phyloP scores from a whole-genome alignment of 2,113 vertebrate species.

The Lanius ludovicianus region DNA sequence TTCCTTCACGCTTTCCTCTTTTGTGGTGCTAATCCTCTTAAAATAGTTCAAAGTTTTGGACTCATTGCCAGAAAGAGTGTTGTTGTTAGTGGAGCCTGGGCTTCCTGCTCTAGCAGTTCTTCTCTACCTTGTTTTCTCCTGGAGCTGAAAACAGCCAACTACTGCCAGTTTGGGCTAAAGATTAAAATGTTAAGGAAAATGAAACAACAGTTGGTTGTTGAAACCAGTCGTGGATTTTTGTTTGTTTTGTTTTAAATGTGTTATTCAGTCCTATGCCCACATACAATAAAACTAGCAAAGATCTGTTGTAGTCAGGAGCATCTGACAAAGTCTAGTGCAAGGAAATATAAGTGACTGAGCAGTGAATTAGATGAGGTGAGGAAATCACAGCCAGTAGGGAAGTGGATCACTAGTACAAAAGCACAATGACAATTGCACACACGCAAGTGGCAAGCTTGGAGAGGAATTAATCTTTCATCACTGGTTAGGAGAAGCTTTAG shows the following conservation, averaged over 20 bases:
- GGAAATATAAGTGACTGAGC: neutral
- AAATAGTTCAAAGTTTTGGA: conserved; percentile 51
- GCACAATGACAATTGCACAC: neutral
- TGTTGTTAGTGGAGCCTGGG: neutral
- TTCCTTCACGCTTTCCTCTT: conserved; percentile 16
- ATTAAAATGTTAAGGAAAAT: neutral
- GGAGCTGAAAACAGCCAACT: neutral
- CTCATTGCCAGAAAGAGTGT: neutral
- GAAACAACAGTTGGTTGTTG: neutral
- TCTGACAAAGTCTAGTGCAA: neutral
- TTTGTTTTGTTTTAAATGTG: neutral
- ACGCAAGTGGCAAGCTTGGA: neutral
- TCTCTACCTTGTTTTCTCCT: neutral
- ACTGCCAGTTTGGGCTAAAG: neutral
- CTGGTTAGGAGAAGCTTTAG: neutral
- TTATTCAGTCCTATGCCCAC: neutral
- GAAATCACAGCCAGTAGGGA: neutral
- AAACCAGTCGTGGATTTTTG: neutral
- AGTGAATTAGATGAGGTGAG: neutral
- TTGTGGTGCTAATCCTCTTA: conserved; percentile 33
- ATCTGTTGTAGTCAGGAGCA: neutral
- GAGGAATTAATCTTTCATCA: neutral
- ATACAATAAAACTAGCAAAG: neutral
- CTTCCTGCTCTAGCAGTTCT: neutral
- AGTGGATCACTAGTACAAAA: neutral